Evolutionary conservation across 1,140 invertebrate genomes (phyloP).

Genomic region (Kradibia gibbosae): DNA sequence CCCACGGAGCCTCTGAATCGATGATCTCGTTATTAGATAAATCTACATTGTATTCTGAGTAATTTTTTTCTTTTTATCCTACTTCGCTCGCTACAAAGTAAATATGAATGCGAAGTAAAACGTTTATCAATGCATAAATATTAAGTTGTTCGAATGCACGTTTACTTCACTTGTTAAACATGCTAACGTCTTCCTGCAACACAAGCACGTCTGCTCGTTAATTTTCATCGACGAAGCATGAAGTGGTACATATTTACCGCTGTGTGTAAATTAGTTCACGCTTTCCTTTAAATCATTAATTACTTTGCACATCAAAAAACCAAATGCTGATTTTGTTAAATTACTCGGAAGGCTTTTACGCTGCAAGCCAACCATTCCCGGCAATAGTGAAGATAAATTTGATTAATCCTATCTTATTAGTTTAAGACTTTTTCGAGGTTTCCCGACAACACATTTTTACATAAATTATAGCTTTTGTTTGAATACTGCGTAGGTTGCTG

Average conservation of each 20-base stretch:
- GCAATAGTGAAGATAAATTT: not conserved
- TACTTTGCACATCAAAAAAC: constrained; percentile 26
- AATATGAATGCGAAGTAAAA: too few species aligned
- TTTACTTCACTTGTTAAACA: too few species aligned
- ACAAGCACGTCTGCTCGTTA: not conserved
- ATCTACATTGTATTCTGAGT: not conserved
- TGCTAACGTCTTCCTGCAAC: not conserved
- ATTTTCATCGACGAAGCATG: not conserved
- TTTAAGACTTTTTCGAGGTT: not conserved
- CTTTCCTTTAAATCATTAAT: constrained; percentile 15
- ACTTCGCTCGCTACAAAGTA: too few species aligned
- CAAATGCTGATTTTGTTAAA: constrained; percentile 38
- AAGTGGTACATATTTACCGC: not conserved
- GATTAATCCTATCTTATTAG: not conserved
- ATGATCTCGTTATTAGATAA: not conserved
- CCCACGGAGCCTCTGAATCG: too few species aligned
- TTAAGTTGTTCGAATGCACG: too few species aligned
- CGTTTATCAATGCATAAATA: too few species aligned
- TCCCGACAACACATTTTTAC: not conserved
- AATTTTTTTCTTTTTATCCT: too few species aligned
- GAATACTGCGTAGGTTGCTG: not conserved
- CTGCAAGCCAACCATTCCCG: not conserved
- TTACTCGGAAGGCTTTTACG: constrained; percentile 9
- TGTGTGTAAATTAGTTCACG: not conserved
- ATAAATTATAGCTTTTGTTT: not conserved